phyloP scores from a whole-genome alignment of 1,140 invertebrate genomes.

The Heliconius himera region DNA sequence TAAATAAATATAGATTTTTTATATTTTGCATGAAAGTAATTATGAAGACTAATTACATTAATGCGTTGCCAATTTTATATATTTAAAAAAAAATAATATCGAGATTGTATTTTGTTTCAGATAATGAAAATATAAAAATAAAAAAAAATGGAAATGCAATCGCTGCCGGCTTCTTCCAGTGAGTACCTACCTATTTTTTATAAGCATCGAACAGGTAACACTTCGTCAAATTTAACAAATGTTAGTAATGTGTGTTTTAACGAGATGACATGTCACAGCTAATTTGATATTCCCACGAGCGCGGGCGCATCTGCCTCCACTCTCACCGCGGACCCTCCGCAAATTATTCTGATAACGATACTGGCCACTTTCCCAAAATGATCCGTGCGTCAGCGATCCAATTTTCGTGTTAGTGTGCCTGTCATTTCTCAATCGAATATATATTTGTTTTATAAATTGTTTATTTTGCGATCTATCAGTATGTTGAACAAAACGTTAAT shows the following conservation, averaged over 20 bases:
- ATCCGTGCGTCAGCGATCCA: not conserved
- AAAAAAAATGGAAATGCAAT: constrained; percentile 57
- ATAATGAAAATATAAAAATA: constrained; percentile 35
- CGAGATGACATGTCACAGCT: constrained; percentile 59
- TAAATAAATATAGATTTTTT: no score
- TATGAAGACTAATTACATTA: not conserved
- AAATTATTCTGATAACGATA: constrained; percentile 51
- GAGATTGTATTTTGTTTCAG: constrained; percentile 36
- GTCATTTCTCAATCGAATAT: not conserved
- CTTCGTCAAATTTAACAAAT: not conserved
- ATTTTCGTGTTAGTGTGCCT: not conserved
- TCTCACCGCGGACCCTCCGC: constrained; percentile 48
- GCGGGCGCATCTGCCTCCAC: constrained; percentile 59
- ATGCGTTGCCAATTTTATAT: not conserved
- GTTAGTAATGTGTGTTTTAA: constrained; percentile 15
- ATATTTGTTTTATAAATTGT: not conserved
- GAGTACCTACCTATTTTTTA: constrained; percentile 38
- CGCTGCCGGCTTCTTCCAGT: constrained; percentile 63
- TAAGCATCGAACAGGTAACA: not conserved
- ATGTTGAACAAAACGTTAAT: no score
- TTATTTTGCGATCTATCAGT: not conserved
- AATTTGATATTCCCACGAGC: constrained; percentile 68
- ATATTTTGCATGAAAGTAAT: not conserved
- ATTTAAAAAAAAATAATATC: not conserved
- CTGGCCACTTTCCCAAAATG: constrained; percentile 35